phyloP scores from a whole-genome alignment of 2,888 invertebrate species.

The Microctonus brassicae region DNA sequence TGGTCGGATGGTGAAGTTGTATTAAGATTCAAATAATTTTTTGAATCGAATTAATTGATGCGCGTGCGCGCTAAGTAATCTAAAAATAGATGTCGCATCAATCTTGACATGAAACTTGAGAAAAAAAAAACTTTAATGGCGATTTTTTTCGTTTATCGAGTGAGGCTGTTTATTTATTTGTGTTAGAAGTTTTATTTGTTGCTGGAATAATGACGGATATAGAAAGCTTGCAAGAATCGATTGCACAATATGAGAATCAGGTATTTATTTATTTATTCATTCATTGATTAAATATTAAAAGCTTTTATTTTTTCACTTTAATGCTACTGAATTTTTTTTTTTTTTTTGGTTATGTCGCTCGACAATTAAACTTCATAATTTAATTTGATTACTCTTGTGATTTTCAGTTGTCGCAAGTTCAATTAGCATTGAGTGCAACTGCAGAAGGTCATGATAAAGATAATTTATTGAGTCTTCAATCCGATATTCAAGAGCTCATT shows the following conservation, averaged over 20 bases:
- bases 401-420: slow-evolving; percentile 75
- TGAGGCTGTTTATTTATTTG: background rate
- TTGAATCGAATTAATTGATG: too few species aligned
- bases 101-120: too few species aligned
- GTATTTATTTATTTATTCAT: slow-evolving; percentile 44
- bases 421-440: slow-evolving; percentile 72
- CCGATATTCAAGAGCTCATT: slow-evolving; percentile 78
- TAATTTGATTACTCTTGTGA: background rate
- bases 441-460: slow-evolving; percentile 71
- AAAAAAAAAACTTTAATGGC: too few species aligned
- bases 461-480: slow-evolving; percentile 74
- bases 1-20: too few species aligned
- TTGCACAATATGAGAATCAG: slow-evolving; percentile 61
- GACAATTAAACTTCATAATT: background rate
- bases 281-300: too few species aligned
- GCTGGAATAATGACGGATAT: slow-evolving; percentile 53
- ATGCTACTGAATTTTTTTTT: background rate
- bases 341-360: background rate
- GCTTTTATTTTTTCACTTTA: too few species aligned
- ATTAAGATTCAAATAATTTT: too few species aligned
- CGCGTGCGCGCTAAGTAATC: too few species aligned
- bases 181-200: slow-evolving; percentile 13
- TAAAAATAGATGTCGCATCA: background rate
- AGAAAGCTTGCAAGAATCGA: slow-evolving; percentile 53
- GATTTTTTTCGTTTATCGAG: background rate